Percentiles rank a stretch among this genome's conserved stretches.
phyloP scores from a whole-genome alignment of 37 sponge, comb jelly and placozoan genomes.

The Crambe crambe region DNA sequence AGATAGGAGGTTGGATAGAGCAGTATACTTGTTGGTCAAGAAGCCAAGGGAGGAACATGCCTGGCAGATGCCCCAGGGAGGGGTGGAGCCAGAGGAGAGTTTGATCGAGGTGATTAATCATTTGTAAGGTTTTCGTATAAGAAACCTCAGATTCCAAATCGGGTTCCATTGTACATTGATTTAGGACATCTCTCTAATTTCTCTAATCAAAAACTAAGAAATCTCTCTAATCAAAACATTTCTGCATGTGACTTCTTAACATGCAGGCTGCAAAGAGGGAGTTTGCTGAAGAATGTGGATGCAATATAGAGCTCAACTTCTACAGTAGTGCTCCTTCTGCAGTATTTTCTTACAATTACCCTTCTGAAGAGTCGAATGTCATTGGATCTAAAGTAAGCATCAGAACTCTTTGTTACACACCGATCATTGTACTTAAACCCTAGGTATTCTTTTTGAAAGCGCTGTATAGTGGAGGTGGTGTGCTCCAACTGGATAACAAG shows the following conservation, averaged over 20 bases:
- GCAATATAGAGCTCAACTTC: slow-evolving; percentile 37
- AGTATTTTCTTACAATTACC: slow-evolving; percentile 41
- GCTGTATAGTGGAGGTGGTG: slow-evolving; percentile 14
- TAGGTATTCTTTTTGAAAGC: slow-evolving; percentile 89
- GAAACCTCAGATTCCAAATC: no score
- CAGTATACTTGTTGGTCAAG: slow-evolving; percentile 85
- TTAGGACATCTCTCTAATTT: no score
- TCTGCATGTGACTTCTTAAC: background rate
- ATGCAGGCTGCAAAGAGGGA: slow-evolving; percentile 64
- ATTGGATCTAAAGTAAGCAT: slow-evolving; percentile 17
- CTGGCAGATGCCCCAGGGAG: slow-evolving; percentile 86
- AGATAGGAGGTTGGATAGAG: slow-evolving; percentile 53
- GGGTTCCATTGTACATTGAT: no score
- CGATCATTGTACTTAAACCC: slow-evolving; percentile 41
- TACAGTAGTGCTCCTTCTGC: slow-evolving; percentile 42
- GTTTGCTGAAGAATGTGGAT: slow-evolving; percentile 65
- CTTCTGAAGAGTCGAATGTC: background rate
- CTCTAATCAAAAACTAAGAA: no score
- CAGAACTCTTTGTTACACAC: slow-evolving; percentile 1
- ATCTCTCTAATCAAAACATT: no score
- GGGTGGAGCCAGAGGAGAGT: slow-evolving; percentile 46
- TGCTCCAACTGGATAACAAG: slow-evolving; percentile 28
- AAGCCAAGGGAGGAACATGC: slow-evolving; percentile 33
- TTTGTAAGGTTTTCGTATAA: no score
- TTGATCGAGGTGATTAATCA: slow-evolving; percentile 58